Conservation (phyloP, 2,888 invertebrate genomes). For the Odontothrips loti region DNA sequence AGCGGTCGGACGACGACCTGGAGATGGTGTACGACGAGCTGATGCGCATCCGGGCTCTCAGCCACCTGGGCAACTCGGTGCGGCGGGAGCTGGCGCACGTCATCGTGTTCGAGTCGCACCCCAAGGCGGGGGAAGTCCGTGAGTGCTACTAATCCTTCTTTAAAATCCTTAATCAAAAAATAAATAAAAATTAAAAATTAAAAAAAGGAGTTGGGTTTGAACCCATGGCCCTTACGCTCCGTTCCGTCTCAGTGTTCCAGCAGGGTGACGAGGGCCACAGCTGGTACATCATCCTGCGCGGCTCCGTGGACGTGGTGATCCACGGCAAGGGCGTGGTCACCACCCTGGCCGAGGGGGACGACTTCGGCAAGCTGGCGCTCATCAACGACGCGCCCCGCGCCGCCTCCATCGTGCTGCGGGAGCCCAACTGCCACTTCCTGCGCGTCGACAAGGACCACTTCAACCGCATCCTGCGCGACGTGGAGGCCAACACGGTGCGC, state of each 20-base stretch:
- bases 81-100: conserved; percentile 75
- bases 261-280: conserved; percentile 80
- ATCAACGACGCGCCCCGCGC: conserved; percentile 82
- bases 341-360: conserved; percentile 76
- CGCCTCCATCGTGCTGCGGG: conserved; percentile 73
- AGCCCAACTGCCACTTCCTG: conserved; percentile 77
- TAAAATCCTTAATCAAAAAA: neutral
- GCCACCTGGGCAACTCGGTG: conserved; percentile 75
- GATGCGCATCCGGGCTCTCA: conserved; percentile 72
- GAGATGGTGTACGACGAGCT: conserved; percentile 80
- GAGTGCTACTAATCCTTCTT: conserved; percentile 48
- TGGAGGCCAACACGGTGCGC: conserved; percentile 81
- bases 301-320: conserved; percentile 79
- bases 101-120: conserved; percentile 74
- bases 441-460: conserved; percentile 82
- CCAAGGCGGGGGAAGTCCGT: conserved; percentile 70
- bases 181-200: no score
- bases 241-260: conserved; percentile 62
- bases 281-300: conserved; percentile 79
- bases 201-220: neutral
- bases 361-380: conserved; percentile 80
- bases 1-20: conserved; percentile 71
- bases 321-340: conserved; percentile 80
- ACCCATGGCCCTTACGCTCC: no score
- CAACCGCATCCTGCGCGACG: conserved; percentile 74